A percentile compares a stretch with the other conserved stretches of the same genome.
Evolutionary conservation across 2,888 invertebrate genomes (phyloP).

Genomic region (Papilio protenor): DNA sequence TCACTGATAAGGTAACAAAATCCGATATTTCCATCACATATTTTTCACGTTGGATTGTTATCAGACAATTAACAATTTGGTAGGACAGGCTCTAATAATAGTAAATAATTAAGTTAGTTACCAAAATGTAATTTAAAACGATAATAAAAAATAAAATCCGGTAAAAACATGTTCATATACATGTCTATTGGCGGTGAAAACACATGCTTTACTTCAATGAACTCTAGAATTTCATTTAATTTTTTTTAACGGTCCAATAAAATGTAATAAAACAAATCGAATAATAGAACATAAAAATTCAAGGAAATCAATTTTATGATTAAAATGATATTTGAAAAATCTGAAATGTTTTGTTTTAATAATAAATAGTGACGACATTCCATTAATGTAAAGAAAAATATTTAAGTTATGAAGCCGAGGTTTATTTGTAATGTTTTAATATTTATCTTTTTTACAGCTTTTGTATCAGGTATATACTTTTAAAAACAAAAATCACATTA

Average conservation of each 20-base stretch:
- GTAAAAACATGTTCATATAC: background rate
- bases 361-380: background rate
- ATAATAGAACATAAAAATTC: constrained; percentile 21
- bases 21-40: too few relatives aligned
- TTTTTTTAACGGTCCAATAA: constrained; percentile 16
- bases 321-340: background rate
- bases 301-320: background rate
- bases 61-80: too few relatives aligned
- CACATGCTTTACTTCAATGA: background rate
- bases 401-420: constrained; percentile 13
- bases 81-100: too few relatives aligned
- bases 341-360: background rate
- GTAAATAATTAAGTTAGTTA: too few relatives aligned
- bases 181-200: background rate
- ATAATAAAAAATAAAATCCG: too few relatives aligned
- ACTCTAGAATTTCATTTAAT: background rate
- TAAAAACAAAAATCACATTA: background rate
- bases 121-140: too few relatives aligned
- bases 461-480: constrained; percentile 13
- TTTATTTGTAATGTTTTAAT: background rate
- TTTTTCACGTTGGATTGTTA: too few relatives aligned
- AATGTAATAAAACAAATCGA: constrained; percentile 1
- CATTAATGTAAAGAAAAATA: background rate
- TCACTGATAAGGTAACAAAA: too few relatives aligned
- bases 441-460: background rate